phyloP scores from a whole-genome alignment of 2,113 vertebrate genomes.

The Epinephelus moara region DNA sequence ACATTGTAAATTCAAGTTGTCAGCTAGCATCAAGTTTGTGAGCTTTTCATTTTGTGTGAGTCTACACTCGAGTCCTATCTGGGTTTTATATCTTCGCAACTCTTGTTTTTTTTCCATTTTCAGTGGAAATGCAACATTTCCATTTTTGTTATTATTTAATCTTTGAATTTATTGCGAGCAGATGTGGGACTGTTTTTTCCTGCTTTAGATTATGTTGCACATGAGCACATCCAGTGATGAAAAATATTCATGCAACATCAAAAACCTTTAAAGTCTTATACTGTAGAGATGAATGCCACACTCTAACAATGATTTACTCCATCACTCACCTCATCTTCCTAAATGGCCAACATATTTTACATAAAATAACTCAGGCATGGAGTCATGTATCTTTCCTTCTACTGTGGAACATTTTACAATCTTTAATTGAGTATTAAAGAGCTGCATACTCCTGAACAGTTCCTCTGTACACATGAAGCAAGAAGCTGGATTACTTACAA shows the following conservation, averaged over 20 bases:
- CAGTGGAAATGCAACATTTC: conserved; percentile 9
- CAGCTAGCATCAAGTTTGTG: neutral
- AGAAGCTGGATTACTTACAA: neutral
- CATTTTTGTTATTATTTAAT: conserved; percentile 16
- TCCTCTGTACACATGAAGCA: neutral
- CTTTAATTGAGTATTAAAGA: neutral
- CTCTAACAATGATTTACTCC: neutral
- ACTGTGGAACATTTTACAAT: conserved; percentile 1
- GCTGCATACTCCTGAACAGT: neutral
- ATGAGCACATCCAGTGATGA: neutral
- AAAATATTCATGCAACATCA: conserved; percentile 1
- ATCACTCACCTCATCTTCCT: neutral
- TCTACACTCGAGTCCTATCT: neutral
- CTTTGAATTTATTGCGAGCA: conserved; percentile 15
- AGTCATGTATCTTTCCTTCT: neutral
- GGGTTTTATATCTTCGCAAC: neutral
- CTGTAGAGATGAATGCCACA: neutral
- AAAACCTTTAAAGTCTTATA: neutral
- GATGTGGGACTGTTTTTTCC: conserved; percentile 3
- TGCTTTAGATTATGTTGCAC: neutral
- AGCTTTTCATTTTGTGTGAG: neutral
- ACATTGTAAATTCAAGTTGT: conserved; percentile 30
- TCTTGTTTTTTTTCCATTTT: neutral
- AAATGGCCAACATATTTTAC: conserved; percentile 1
- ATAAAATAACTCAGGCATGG: neutral